Conservation (phyloP, 2,888 invertebrate genomes). For the Caenorhabditis drosophilae region DNA sequence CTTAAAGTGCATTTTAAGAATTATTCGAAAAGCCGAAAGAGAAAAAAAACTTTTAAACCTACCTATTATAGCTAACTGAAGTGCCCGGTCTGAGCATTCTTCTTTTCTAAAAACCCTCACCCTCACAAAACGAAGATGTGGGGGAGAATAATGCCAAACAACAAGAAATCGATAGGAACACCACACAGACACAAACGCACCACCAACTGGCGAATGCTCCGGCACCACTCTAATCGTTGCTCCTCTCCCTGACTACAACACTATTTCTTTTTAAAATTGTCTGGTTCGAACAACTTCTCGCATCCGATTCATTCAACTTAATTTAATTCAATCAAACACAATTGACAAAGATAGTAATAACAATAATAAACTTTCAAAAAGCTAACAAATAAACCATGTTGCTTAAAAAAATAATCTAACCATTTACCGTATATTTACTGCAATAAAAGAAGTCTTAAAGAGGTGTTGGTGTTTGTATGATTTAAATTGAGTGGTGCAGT, state of each 20-base stretch:
- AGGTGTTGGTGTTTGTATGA: too few relatives aligned
- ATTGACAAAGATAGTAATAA: too few relatives aligned
- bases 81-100: conserved; percentile 30
- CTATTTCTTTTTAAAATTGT: conserved; percentile 10
- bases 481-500: too few relatives aligned
- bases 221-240: not conserved
- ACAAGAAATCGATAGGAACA: conserved; percentile 15
- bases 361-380: too few relatives aligned
- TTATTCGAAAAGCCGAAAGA: not conserved
- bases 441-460: too few relatives aligned
- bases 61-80: conserved; percentile 37
- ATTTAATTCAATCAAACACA: too few relatives aligned
- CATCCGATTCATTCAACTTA: too few relatives aligned
- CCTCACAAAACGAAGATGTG: not conserved
- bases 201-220: not conserved
- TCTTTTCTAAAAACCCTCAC: not conserved
- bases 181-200: not conserved
- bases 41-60: not conserved
- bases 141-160: not conserved
- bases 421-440: too few relatives aligned
- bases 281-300: too few relatives aligned
- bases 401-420: too few relatives aligned
- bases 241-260: conserved; percentile 24
- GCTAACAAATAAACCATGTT: too few relatives aligned
- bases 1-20: conserved; percentile 5